A percentile compares a stretch with the other conserved stretches of the same genome.
These are phyloP conservation scores for Callosobruchus maculatus DNA, from an alignment of 2,888 invertebrate genomes.

Conservation along the genomic window DNA sequence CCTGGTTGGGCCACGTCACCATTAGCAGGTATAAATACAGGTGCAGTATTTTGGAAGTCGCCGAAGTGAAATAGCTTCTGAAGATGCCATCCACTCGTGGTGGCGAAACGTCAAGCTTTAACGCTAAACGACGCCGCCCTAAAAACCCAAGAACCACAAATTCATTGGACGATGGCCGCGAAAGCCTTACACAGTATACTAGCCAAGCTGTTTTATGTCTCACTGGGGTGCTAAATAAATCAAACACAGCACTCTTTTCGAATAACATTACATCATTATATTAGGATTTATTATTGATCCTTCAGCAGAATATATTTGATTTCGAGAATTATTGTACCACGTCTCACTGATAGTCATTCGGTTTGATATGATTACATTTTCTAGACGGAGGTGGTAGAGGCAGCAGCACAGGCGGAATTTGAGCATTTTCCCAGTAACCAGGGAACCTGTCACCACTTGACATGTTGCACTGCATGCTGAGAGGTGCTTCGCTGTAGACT, in stretches of 20 bases:
- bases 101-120: too few relatives aligned
- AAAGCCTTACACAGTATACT: too few relatives aligned
- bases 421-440: constrained; percentile 66
- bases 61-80: too few relatives aligned
- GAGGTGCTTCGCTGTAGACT: constrained; percentile 78
- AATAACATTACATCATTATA: constrained; percentile 48
- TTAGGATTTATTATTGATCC: background rate
- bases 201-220: too few relatives aligned
- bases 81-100: too few relatives aligned
- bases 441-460: constrained; percentile 87
- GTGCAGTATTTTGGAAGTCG: too few relatives aligned
- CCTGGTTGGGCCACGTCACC: too few relatives aligned
- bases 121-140: too few relatives aligned
- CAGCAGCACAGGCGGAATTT: constrained; percentile 51
- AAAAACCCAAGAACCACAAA: too few relatives aligned
- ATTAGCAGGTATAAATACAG: too few relatives aligned
- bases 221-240: too few relatives aligned
- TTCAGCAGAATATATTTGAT: background rate
- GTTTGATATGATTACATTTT: constrained; percentile 36
- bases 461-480: constrained; percentile 96
- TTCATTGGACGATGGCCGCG: too few relatives aligned
- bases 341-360: background rate
- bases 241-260: constrained; percentile 50
- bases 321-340: background rate
- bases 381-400: constrained; percentile 51